These are phyloP conservation scores for Halcyon badia DNA, from an alignment of 2,797 vertebrate genomes.

Conservation along the genomic window DNA sequence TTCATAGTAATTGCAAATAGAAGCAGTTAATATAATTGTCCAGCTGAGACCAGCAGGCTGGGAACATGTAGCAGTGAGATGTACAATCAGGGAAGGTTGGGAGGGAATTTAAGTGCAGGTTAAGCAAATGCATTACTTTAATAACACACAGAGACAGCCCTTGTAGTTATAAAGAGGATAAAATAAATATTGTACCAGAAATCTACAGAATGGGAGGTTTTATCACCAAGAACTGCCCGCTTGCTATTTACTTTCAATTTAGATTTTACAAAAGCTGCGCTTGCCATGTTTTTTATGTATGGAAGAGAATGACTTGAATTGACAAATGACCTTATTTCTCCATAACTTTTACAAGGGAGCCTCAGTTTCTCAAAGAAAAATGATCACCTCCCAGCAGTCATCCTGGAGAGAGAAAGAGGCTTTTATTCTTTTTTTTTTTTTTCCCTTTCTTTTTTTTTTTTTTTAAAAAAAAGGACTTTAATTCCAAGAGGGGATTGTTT, in stretches of 20 bases:
- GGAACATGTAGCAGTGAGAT: conserved; percentile 64
- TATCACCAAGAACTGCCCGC: conserved; percentile 76
- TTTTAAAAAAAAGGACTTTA: background rate
- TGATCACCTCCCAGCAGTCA: conserved; percentile 27
- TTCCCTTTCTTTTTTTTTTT: background rate
- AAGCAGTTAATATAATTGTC: conserved; percentile 73
- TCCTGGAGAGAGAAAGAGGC: background rate
- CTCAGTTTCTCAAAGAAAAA: conserved; percentile 32
- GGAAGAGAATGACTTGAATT: conserved; percentile 58
- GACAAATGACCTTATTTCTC: conserved; percentile 72
- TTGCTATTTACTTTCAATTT: conserved; percentile 83
- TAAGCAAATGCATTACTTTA: conserved; percentile 79
- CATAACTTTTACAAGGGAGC: conserved; percentile 14
- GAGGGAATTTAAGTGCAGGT: conserved; percentile 71
- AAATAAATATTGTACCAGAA: conserved; percentile 81
- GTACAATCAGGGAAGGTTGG: conserved; percentile 68
- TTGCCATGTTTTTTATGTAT: conserved; percentile 70
- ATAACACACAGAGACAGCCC: conserved; percentile 71
- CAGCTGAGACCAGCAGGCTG: conserved; percentile 37
- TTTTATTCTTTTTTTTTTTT: background rate
- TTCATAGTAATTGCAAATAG: conserved; percentile 72
- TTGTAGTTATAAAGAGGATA: conserved; percentile 72
- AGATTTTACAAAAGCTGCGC: conserved; percentile 74
- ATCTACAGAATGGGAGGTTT: conserved; percentile 73
- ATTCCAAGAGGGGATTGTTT: conserved; percentile 10